These are phyloP conservation scores for Arizona elegans DNA, from an alignment of 2,113 vertebrate genomes.

Conservation along the genomic window DNA sequence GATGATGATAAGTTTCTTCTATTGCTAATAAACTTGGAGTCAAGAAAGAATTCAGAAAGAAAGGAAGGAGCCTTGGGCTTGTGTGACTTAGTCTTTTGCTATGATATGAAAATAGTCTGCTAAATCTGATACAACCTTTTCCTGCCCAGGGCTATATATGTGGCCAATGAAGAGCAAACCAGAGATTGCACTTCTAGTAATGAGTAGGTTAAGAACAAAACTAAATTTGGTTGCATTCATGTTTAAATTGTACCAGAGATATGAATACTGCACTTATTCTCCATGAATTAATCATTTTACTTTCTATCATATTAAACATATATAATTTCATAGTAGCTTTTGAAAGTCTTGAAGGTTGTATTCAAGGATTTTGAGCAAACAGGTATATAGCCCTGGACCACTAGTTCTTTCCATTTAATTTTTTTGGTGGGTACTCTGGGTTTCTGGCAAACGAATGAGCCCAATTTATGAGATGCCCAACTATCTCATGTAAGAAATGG, in stretches of 20 bases:
- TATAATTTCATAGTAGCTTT: background rate
- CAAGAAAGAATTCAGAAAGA: background rate
- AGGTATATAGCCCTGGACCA: background rate
- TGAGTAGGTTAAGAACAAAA: background rate
- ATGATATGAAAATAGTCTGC: background rate
- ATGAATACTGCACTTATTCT: background rate
- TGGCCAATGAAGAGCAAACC: background rate
- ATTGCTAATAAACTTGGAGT: background rate
- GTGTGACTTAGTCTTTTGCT: background rate
- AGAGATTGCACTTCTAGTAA: background rate
- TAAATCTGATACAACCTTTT: background rate
- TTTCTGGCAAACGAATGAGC: background rate
- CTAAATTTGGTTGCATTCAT: background rate
- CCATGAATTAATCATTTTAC: background rate
- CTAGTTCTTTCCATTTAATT: background rate
- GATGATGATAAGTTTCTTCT: conserved; percentile 36
- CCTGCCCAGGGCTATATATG: background rate
- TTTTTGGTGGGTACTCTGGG: accelerated
- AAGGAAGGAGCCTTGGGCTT: background rate
- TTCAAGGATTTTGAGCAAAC: background rate
- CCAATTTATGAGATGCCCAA: background rate
- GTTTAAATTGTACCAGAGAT: background rate
- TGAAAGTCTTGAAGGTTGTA: background rate
- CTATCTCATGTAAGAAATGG: background rate
- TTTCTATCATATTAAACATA: background rate